Evolutionary conservation across 2,888 invertebrate species (phyloP).

Genomic region (Catotricha subobsoleta): DNA sequence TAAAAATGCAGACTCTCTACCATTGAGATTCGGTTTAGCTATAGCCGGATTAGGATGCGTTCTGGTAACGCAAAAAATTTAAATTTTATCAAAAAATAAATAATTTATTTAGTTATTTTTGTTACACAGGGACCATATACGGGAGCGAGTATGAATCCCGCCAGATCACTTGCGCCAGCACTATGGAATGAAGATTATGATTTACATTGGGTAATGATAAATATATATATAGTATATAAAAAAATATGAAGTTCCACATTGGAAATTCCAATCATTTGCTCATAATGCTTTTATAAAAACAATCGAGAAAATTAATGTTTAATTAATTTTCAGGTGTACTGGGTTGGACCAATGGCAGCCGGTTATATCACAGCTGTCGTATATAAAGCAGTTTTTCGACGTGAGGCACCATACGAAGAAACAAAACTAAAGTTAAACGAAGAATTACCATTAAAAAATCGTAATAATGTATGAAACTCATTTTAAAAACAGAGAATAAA

Average conservation of each 20-base stretch:
- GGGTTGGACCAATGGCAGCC: slow-evolving; percentile 3
- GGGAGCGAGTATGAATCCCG: slow-evolving; percentile 45
- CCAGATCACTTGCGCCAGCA: slow-evolving; percentile 51
- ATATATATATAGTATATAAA: neutral
- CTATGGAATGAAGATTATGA: slow-evolving; percentile 46
- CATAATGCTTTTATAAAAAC: too few species aligned
- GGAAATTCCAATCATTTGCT: too few species aligned
- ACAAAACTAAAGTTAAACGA: too few species aligned
- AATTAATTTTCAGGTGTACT: neutral
- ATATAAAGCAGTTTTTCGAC: neutral
- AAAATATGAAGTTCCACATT: too few species aligned
- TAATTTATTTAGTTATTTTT: too few species aligned
- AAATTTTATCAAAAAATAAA: too few species aligned
- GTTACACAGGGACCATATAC: neutral
- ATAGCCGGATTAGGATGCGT: slow-evolving; percentile 32
- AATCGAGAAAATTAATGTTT: too few species aligned
- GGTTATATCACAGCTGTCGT: neutral
- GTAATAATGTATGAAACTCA: too few species aligned
- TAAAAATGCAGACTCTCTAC: slow-evolving; percentile 41
- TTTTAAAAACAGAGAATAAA: too few species aligned
- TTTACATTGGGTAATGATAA: slow-evolving; percentile 40
- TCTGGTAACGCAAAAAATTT: too few species aligned
- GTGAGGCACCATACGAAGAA: too few species aligned
- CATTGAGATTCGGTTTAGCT: slow-evolving; percentile 50
- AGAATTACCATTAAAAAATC: too few species aligned